Conservation (phyloP, 2,113 vertebrate species). For the Pycnonotus jocosus region DNA sequence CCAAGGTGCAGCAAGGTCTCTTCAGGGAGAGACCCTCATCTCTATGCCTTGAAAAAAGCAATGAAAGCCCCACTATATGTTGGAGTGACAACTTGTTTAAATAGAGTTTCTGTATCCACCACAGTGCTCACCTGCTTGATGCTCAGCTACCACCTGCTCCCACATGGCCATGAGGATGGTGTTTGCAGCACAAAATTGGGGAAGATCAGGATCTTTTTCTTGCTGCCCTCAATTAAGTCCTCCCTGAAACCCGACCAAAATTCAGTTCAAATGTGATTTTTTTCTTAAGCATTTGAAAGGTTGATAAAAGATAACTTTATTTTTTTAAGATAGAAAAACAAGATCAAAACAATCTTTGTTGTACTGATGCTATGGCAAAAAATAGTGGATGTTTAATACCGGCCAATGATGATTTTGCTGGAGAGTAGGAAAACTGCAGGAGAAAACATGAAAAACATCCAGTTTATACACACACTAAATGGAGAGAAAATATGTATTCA, state of each 20-base stretch:
- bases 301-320: not conserved
- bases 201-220: not conserved
- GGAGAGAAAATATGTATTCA: not conserved
- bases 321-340: not conserved
- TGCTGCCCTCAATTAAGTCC: not conserved
- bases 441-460: not conserved
- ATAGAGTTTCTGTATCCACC: not conserved
- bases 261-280: not conserved
- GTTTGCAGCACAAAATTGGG: not conserved
- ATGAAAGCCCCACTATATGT: not conserved
- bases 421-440: not conserved
- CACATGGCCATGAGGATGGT: accelerated
- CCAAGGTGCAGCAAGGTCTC: not conserved
- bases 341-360: not conserved
- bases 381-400: not conserved
- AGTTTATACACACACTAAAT: not conserved
- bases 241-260: not conserved
- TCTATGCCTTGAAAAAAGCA: not conserved
- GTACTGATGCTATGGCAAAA: not conserved
- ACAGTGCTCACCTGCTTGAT: not conserved
- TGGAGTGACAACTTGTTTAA: not conserved
- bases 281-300: not conserved
- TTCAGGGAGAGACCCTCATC: not conserved
- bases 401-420: not conserved
- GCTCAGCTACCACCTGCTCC: not conserved